Evolutionary conservation across 2,113 vertebrate species (phyloP), one percentile per base, ranked within the genome.

Genomic region (Cyanistes caeruleus): DNA sequence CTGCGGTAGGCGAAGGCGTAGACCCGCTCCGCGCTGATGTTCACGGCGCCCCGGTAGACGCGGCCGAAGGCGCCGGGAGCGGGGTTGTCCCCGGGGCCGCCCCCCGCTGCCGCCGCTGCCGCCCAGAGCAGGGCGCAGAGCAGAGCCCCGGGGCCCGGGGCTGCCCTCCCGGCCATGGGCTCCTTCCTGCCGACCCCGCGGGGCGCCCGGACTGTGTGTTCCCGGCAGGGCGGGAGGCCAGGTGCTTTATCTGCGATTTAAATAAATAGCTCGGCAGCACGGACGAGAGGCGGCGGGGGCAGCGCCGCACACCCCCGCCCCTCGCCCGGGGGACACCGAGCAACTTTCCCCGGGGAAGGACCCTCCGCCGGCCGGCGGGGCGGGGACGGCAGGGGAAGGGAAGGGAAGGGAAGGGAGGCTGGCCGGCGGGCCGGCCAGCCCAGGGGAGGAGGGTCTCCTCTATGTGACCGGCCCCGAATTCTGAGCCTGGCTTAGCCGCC

Each of bases 1-100:
- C 96, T 96, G 95, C 97, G 97, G 97, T 98, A 98, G 86, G 97
- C 97, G 96, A 98, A 98, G 78, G 98, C 77, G 87, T 98, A 98
- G 73, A 98, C 94, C 64, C 91, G 95, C 91, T 98, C 98, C 4
- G 95, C 86, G 96, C 93, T 96, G 82, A 97, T 87, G 74, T 84
- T 97, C 89, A 98, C 98, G 35, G 86, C 52, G 3, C 98, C 98
- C 52, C 79, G 87, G 97, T 98, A 98, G 75, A 97, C 35, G 13
- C 43, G 97, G 46, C 97, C 97, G 52, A 98, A 98, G 27, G 97
- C 84, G 4, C 94, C 97, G 25, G 96, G 74, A 10, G 3, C 19
- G 60, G 44, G 65, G 15, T 13, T 35, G 16, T 63, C 78, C 49
- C 39, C 84, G 39, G 73, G 46, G 75, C 86, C 63, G 58, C 3